Percentiles rank a stretch among this genome's conserved stretches.
phyloP scores from a whole-genome alignment of 2,888 invertebrate species.

The Himalopsyche japonica region DNA sequence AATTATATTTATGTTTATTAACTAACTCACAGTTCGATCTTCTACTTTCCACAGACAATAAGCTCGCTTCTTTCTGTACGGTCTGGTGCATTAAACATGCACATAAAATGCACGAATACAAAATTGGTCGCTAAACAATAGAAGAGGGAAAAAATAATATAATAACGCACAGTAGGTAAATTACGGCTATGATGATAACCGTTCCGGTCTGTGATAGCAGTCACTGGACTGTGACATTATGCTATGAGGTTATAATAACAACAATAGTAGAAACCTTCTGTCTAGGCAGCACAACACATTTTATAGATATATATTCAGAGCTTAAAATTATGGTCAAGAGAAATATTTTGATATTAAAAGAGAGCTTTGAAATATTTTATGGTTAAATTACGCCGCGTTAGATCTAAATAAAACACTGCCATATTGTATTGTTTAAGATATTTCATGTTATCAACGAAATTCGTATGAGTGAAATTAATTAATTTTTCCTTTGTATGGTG shows the following conservation, averaged over 20 bases:
- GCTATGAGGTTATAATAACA: not conserved
- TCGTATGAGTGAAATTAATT: no score
- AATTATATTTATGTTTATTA: not conserved
- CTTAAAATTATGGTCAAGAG: no score
- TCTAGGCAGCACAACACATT: no score
- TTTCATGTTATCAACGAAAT: no score
- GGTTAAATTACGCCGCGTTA: no score
- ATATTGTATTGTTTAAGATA: no score
- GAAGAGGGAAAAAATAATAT: constrained; percentile 20
- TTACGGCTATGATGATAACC: constrained; percentile 23
- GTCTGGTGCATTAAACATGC: constrained; percentile 20
- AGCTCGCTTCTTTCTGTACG: not conserved
- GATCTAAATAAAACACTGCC: no score
- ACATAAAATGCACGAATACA: constrained; percentile 10
- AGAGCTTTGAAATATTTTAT: no score
- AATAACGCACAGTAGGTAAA: constrained; percentile 6
- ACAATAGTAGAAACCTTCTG: no score
- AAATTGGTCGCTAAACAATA: constrained; percentile 10
- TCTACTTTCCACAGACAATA: not conserved
- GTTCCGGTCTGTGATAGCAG: constrained; percentile 28
- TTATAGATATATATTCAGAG: no score
- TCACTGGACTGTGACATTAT: constrained; percentile 6
- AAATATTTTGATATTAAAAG: no score
- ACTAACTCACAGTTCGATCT: not conserved
- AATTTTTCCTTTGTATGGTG: no score